Evolutionary conservation across 2,113 vertebrate species (phyloP).

Genomic region (Peromyscus leucopus): DNA sequence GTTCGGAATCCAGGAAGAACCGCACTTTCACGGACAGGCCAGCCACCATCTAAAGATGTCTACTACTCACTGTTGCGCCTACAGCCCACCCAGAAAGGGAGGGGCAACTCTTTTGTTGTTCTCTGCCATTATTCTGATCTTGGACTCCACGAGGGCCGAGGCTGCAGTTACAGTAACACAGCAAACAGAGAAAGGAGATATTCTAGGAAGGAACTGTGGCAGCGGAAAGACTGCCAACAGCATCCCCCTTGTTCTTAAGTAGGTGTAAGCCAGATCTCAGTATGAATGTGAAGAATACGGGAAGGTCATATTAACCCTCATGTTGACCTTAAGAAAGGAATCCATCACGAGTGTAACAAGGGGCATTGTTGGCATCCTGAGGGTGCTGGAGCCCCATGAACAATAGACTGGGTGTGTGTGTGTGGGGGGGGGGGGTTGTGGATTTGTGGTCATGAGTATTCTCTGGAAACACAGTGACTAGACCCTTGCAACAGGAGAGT

Average conservation of each 20-base stretch:
- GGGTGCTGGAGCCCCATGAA: neutral
- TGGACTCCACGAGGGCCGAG: neutral
- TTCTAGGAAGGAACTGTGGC: neutral
- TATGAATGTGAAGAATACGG: neutral
- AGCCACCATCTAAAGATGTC: neutral
- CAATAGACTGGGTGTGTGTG: neutral
- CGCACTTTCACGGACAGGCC: neutral
- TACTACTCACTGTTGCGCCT: neutral
- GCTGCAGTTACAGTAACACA: neutral
- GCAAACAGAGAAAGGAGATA: neutral
- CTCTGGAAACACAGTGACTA: neutral
- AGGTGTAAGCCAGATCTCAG: neutral
- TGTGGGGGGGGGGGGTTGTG: no score
- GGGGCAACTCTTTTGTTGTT: neutral
- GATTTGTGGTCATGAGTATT: neutral
- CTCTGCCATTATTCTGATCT: neutral
- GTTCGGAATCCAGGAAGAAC: neutral
- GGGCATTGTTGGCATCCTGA: neutral
- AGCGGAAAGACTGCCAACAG: neutral
- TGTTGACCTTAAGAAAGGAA: neutral
- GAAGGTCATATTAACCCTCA: neutral
- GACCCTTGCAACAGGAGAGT: neutral
- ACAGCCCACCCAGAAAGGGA: neutral
- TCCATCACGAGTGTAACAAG: neutral
- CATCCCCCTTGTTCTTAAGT: neutral